Conservation (phyloP, 2,797 vertebrate genomes). For the Nothura maculosa region DNA sequence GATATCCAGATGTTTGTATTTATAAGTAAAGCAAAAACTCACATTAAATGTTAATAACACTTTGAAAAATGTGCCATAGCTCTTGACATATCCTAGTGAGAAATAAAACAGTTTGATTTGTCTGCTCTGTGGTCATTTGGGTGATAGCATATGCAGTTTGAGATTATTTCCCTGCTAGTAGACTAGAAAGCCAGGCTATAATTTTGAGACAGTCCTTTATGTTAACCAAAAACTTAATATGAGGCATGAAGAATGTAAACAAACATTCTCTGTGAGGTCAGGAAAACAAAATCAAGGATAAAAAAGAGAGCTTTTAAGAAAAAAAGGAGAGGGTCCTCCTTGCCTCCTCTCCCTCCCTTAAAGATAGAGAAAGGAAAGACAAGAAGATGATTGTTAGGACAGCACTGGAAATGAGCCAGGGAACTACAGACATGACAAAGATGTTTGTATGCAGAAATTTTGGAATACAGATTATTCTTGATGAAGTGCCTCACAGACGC, state of each 20-base stretch:
- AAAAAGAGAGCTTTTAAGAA: background rate
- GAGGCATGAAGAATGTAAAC: background rate
- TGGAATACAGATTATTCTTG: background rate
- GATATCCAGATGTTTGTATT: background rate
- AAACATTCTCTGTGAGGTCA: background rate
- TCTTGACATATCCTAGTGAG: background rate
- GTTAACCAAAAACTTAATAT: background rate
- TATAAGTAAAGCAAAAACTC: background rate
- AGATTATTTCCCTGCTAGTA: background rate
- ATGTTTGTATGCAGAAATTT: background rate
- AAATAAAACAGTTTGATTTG: background rate
- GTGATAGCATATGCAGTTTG: background rate
- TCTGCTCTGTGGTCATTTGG: background rate
- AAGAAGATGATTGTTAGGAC: background rate
- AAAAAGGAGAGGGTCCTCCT: background rate
- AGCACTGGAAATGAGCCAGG: background rate
- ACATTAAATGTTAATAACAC: background rate
- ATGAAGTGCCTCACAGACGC: background rate
- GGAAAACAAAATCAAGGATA: background rate
- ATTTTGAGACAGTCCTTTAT: background rate
- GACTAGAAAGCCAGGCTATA: background rate
- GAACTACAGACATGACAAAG: background rate
- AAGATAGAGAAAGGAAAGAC: background rate
- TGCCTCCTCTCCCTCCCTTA: background rate
- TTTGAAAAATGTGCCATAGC: background rate